Conservation (phyloP, 2,888 invertebrate species). For the Drosophila mettleri region DNA sequence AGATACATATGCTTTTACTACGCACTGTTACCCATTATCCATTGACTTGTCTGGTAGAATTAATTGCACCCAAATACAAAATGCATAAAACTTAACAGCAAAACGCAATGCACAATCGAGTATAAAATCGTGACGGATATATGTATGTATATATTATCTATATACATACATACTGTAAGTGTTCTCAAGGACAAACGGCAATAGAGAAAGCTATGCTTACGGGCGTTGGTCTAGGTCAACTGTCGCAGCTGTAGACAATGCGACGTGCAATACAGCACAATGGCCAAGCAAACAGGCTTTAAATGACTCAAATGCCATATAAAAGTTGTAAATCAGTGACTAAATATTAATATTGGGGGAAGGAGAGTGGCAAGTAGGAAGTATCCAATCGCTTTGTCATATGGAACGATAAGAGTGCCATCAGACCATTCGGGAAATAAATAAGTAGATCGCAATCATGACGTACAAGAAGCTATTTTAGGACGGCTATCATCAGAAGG, state of each 20-base stretch:
- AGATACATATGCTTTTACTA: not conserved
- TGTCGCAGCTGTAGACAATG: conserved; percentile 1
- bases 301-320: conserved; percentile 35
- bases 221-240: conserved; percentile 49
- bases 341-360: conserved; percentile 16
- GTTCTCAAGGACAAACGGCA: conserved; percentile 46
- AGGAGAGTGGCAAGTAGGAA: not conserved
- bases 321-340: conserved; percentile 33
- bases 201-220: conserved; percentile 31
- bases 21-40: conserved; percentile 21
- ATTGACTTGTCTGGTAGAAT: conserved; percentile 17
- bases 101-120: conserved; percentile 20
- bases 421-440: conserved; percentile 35
- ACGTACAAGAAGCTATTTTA: conserved; percentile 61
- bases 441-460: conserved; percentile 34
- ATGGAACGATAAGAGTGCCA: conserved; percentile 55
- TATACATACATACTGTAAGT: conserved; percentile 7
- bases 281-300: conserved; percentile 4
- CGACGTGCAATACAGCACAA: conserved; percentile 4
- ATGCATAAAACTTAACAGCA: conserved; percentile 21
- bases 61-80: conserved; percentile 30
- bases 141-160: not conserved
- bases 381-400: conserved; percentile 23
- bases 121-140: conserved; percentile 59
- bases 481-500: conserved; percentile 21